Evolutionary conservation across 2,888 invertebrate species (phyloP).

Genomic region (Brachyptera risi): DNA sequence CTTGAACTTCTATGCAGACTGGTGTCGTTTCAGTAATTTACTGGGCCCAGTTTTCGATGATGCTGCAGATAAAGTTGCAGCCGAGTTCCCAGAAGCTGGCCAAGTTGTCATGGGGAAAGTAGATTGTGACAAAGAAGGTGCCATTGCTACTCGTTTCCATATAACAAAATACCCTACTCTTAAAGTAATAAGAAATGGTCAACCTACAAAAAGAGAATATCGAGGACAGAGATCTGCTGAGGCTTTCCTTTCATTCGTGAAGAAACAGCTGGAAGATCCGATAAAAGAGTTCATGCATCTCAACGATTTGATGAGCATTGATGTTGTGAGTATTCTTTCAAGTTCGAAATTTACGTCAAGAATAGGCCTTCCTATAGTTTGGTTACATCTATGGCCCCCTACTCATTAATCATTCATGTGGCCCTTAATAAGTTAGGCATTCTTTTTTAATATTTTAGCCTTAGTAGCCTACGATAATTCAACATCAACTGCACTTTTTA

Average conservation of each 20-base stretch:
- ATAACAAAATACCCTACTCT: conserved; percentile 98
- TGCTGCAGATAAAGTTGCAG: conserved; percentile 80
- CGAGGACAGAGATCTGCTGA: conserved; percentile 85
- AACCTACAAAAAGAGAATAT: conserved; percentile 85
- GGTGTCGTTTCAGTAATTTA: conserved; percentile 98
- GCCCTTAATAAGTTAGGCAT: too few species aligned
- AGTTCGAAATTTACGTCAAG: too few species aligned
- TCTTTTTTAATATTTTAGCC: too few species aligned
- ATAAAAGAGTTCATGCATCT: conserved; percentile 71
- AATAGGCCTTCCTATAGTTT: too few species aligned
- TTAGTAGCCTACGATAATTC: too few species aligned
- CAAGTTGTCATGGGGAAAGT: conserved; percentile 93
- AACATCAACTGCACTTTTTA: too few species aligned
- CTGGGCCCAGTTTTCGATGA: conserved; percentile 96
- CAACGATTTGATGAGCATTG: conserved; percentile 68
- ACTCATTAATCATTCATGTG: too few species aligned
- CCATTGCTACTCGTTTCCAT: conserved; percentile 85
- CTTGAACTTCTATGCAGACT: conserved; percentile 99
- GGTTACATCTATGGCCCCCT: too few species aligned
- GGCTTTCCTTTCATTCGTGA: conserved; percentile 83
- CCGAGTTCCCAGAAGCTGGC: conserved; percentile 69
- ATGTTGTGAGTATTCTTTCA: conserved; percentile 46
- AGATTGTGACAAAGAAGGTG: conserved; percentile 89
- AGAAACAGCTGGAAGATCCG: conserved; percentile 83
- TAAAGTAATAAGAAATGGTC: conserved; percentile 88